These are phyloP conservation scores for Sympetrum striolatum DNA, from an alignment of 2,888 invertebrate genomes.

Conservation along the genomic window DNA sequence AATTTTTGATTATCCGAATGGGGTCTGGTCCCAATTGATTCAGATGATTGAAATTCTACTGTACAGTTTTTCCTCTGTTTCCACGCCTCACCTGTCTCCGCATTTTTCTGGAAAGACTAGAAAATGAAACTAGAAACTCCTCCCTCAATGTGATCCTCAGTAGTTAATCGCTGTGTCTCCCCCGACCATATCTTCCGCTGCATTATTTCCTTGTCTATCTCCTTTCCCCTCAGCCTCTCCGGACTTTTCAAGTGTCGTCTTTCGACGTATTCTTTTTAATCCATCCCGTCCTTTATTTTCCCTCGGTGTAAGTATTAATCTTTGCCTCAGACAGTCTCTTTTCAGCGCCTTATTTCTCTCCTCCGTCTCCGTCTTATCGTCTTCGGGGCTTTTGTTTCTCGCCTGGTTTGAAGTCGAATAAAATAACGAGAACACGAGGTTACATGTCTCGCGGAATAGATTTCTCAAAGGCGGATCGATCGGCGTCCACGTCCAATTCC, in stretches of 20 bases:
- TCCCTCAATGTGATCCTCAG: no score
- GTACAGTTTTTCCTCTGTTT: neutral
- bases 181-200: neutral
- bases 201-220: neutral
- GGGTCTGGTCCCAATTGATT: no score
- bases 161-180: neutral
- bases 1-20: no score
- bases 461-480: no score
- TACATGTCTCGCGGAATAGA: no score
- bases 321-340: neutral
- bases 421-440: no score
- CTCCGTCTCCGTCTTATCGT: neutral
- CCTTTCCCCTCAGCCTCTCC: neutral
- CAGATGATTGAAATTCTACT: no score
- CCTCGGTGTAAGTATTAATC: neutral
- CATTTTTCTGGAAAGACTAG: neutral
- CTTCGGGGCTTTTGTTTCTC: neutral
- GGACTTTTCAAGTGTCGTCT: neutral
- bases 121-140: neutral
- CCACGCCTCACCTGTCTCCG: neutral
- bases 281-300: neutral
- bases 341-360: neutral
- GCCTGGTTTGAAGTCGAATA: no score
- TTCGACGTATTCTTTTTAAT: neutral
- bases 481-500: no score